These are phyloP conservation scores for Hippoglossus stenolepis DNA, from an alignment of 2,113 vertebrate genomes.

Conservation along the genomic window DNA sequence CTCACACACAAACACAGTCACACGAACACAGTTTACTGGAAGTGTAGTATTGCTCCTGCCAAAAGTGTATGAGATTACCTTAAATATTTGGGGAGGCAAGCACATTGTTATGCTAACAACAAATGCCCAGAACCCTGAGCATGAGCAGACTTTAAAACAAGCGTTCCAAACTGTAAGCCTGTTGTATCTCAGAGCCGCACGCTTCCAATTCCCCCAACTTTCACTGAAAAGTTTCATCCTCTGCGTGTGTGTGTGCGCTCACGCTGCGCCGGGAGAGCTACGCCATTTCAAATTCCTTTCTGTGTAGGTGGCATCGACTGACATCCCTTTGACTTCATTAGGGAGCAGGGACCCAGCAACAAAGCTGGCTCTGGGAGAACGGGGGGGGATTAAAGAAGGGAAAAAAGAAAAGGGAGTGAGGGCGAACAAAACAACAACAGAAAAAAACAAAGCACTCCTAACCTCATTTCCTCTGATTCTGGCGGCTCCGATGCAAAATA, in stretches of 20 bases:
- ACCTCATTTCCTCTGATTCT: slow-evolving; percentile 78
- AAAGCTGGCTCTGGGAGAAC: slow-evolving; percentile 73
- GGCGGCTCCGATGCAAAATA: slow-evolving; percentile 63
- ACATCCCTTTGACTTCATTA: slow-evolving; percentile 82
- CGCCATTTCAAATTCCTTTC: slow-evolving; percentile 78
- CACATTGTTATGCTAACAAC: slow-evolving; percentile 74
- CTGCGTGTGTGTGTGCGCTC: slow-evolving; percentile 27
- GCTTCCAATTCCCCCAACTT: slow-evolving; percentile 51
- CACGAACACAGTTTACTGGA: slow-evolving; percentile 62
- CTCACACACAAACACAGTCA: slow-evolving; percentile 2
- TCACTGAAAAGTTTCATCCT: slow-evolving; percentile 58
- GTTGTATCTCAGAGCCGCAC: slow-evolving; percentile 51
- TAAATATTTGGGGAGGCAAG: slow-evolving; percentile 77
- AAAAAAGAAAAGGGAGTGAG: slow-evolving; percentile 57
- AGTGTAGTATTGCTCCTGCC: slow-evolving; percentile 59
- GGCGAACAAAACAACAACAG: slow-evolving; percentile 74
- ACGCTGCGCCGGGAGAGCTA: slow-evolving; percentile 53
- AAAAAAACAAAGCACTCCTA: slow-evolving; percentile 69
- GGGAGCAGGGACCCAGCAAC: slow-evolving; percentile 77
- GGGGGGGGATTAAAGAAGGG: slow-evolving; percentile 63
- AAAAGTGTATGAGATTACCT: slow-evolving; percentile 71
- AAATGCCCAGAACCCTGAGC: slow-evolving; percentile 64
- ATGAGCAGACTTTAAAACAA: slow-evolving; percentile 69
- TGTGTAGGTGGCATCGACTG: slow-evolving; percentile 80
- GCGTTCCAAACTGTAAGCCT: slow-evolving; percentile 57